Base-by-base conservation (phyloP, 2,888 invertebrate genomes). In the Lochmaea capreae region DNA sequence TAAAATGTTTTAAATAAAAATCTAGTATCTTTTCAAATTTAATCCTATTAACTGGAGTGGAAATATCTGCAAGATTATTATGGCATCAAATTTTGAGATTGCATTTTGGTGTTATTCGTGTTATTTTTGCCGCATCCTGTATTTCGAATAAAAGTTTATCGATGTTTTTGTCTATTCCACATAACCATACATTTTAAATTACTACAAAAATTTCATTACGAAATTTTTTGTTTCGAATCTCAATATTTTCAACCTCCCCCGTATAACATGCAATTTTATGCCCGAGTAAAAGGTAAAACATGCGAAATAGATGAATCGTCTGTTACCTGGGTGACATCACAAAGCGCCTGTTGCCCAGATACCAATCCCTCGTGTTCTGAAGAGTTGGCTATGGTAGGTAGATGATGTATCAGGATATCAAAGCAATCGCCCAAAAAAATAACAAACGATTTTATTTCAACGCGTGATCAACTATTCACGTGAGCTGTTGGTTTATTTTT, bases 261-360 rank as follows among this genome's bases (percentile, higher is more conserved):
- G 70, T 71, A 65, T 43, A 26, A 12, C 16, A 71, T n/a, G 10
- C 63, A 63, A 70, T 63, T 70, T 70, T 70, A 10, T 26, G 22
- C 43, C 46, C 10, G 42, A 65, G 14, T 22, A 58, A 14, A 71
- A 65, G 26, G 65, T 71, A 74, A 76, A 75, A 74, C 75, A 75
- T 72, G 67, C 70, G 69, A 71, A 71, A 72, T 74, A 76, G 74
- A 76, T 69, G 75, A 75, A 73, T 74, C 73, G 76, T 75, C 78
- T 79, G 87, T 86, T 86, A 86, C 87, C 86, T 85, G 85, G 86
- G 86, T 85, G 85, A 86, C 85, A 85, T 86, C 86, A 86, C 85
- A 86, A 85, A 85, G 86, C 84, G 83, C 83, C 83, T 85, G 87
- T 87, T 86, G 86, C 87, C 81, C 83, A 84, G 87, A 83, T 83